Base-by-base conservation (phyloP, 2,797 vertebrate species). In the Arrhamphus sclerolepis region DNA sequence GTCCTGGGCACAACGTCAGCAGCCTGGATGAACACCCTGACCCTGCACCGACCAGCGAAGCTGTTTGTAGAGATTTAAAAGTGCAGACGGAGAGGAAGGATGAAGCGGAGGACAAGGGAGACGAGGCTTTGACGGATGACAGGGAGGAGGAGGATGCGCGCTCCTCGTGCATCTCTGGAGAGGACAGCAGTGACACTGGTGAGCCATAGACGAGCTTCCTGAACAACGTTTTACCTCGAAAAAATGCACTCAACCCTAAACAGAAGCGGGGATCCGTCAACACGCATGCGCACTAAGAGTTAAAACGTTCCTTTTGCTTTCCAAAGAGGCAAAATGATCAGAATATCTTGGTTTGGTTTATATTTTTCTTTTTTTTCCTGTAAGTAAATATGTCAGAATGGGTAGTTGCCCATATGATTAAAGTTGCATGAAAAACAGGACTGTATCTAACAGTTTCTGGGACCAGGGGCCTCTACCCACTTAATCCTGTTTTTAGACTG, bases 31-130 rank as follows among this genome's bases (percentile, higher is more conserved):
- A 58, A 5, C 26, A 22, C 10, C 7, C 28, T 0, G 46, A 70
- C 5, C 42, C 39, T 1, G 44, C 7, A 53, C 26, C 80, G 84
- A 86, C 81, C 55, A 90, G 91, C 31, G 91, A 91, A 66, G 82
- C 90, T 63, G 93, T 93, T 58, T 94, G 93, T 0, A 92, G 92
- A 0, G 81, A 87, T 84, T 75, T 81, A 2, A 46, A 81, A 7
- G 92, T 92, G 24, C 90, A 89, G 46, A 66, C 61, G 51, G 82
- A 88, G 44, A 85, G 80, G 54, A 70, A 19, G 20, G 52, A 89
- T 16, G 19, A 89, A 71, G 67, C 54, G 46, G 51, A 85, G 68
- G 34, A 38, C 34, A 88, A 62, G 44, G 82, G 60, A 39, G 70
- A 78, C 0, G 75, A 67, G 0, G 65, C 66, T 28, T 20, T 69